Conservation (phyloP, 2,113 vertebrate species). For the Hippocampus guttulatus region DNA sequence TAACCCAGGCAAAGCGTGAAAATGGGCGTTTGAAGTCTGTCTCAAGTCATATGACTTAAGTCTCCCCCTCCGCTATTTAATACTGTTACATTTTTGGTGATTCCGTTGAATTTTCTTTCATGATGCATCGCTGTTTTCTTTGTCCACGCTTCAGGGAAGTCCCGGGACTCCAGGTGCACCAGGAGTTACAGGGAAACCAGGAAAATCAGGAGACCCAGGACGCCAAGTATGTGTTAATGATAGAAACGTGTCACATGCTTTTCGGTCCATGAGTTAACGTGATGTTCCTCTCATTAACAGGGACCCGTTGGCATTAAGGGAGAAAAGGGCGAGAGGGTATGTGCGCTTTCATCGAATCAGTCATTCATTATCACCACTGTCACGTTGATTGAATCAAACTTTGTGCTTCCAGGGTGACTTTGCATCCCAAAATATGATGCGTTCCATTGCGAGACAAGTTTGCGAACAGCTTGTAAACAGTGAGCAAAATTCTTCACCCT, state of each 20-base stretch:
- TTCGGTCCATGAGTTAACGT: not conserved
- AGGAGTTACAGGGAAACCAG: slow-evolving; percentile 86
- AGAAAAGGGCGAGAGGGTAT: slow-evolving; percentile 94
- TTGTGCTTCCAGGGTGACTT: slow-evolving; percentile 82
- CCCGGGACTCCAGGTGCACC: slow-evolving; percentile 89
- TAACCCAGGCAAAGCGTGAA: not conserved
- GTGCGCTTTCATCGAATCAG: slow-evolving; percentile 35
- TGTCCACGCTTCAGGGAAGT: slow-evolving; percentile 74
- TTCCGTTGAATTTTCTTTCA: slow-evolving; percentile 15
- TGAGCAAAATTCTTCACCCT: slow-evolving; percentile 59
- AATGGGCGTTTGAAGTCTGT: not conserved
- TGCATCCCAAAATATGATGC: slow-evolving; percentile 96
- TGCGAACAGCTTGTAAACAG: slow-evolving; percentile 96
- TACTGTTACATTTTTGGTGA: not conserved
- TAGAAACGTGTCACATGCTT: not conserved
- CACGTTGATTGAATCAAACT: not conserved
- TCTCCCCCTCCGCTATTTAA: not conserved
- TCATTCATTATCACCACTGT: not conserved
- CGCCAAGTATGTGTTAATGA: slow-evolving; percentile 74
- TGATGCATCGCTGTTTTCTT: not conserved
- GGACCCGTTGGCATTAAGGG: slow-evolving; percentile 86
- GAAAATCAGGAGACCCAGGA: slow-evolving; percentile 87
- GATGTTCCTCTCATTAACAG: slow-evolving; percentile 63
- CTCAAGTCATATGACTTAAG: not conserved
- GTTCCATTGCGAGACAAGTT: slow-evolving; percentile 97